Base-by-base conservation (phyloP, 1,140 invertebrate genomes). In the Scaptodrosophila lebanonensis region DNA sequence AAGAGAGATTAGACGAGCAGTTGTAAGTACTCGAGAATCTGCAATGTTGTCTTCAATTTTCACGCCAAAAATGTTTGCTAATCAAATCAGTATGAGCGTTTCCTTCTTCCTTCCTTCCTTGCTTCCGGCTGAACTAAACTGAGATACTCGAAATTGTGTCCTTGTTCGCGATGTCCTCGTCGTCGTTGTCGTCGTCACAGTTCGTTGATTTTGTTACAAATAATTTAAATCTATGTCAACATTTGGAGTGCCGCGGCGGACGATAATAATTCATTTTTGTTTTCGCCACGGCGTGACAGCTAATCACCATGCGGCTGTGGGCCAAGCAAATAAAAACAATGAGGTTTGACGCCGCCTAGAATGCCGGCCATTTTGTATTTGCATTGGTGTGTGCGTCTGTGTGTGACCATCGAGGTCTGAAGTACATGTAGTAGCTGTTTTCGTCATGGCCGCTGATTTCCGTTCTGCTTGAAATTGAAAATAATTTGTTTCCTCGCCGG, bases 151-250 rank as follows among this genome's bases (percentile, higher is more conserved):
- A n/a, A n/a, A n/a, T n/a, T n/a, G n/a, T n/a, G n/a, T n/a, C n/a
- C n/a, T n/a, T n/a, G n/a, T n/a, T n/a, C n/a, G n/a, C n/a, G n/a
- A n/a, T n/a, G n/a, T n/a, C n/a, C n/a, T n/a, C n/a, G n/a, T n/a
- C n/a, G 51, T 35, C 30, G 27, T 8, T 12, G 25, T 15, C 16
- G 44, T 20, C 32, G 59, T 35, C 49, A 79, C 73, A 68, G 65
- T 66, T 77, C 73, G 73, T 77, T 79, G 73, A 73, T 53, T 77
- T 69, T 62, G 64, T 77, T 61, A 77, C 68, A 77, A 77, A 77
- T 77, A 77, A 77, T 77, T 79, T 77, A 77, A 77, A 73, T 77
- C 73, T 77, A 79, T 79, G 68, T 77, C 73, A 77, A 73, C 64
- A 79, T 68, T 72, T 62, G 53, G 64, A 68, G 57, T 73, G 58